Evolutionary conservation across 2,797 vertebrate species (phyloP), one percentile per base, ranked within the genome.

Genomic region (Gallirallus australis): DNA sequence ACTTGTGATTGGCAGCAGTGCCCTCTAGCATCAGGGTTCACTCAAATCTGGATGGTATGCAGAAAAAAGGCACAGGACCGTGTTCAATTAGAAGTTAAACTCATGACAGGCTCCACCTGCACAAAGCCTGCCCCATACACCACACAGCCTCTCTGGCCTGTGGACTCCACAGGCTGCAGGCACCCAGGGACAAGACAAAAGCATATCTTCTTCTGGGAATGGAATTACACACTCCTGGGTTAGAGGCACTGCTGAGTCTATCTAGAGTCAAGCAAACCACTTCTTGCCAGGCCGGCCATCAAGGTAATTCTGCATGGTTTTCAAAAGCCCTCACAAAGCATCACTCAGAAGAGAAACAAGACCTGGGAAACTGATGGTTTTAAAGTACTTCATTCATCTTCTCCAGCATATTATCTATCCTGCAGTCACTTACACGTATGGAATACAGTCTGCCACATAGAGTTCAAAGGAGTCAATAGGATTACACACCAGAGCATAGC

Each of bases 401-500:
- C 48, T 76, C 33, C 77, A 75, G 64, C 15, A 1, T 1, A 4
- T 61, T 65, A 13, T 7, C 27, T 61, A 6, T 87, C 40, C 84
- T 71, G 65, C 40, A 50, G 65, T 50, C 65, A 50, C 50, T 82
- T 33, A 75, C 15, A 27, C 52, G 9, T 11, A 14, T 1, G 45
- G 45, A 71, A 31, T 60, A 35, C 48, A 87, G 37, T 50, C 65
- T 85, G 89, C 31, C 52, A 87, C 37, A 39, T 1, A n/a, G 72
- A 50, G 65, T 91, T 94, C 65, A 88, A 57, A 78, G 84, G 65
- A 91, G 84, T 81, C 89, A 81, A 71, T 27, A 76, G 91, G 91
- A 91, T 95, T 94, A 83, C 93, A 92, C 65, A 69, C 69, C 91
- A 79, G n/a, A 90, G 79, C 76, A 59, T 28, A 87, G 86, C 84